A percentile compares a stretch with the other conserved stretches of the same genome.
These are phyloP conservation scores for Nephrotoma appendiculata DNA, from an alignment of 2,888 invertebrate species.

Conservation along the genomic window DNA sequence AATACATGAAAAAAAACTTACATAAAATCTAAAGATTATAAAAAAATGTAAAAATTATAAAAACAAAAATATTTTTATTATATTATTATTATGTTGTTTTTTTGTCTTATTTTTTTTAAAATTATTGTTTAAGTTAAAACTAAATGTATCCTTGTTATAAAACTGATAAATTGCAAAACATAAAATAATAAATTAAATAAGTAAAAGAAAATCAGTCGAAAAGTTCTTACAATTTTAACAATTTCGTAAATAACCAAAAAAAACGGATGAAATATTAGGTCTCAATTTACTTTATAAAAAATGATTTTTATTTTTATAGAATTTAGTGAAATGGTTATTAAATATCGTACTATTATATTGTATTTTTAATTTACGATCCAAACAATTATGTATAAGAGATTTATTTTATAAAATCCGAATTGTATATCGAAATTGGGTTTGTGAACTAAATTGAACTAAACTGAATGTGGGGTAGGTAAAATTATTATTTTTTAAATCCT, in stretches of 20 bases:
- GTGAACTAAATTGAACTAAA: neutral
- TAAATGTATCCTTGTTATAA: neutral
- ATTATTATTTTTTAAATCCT: neutral
- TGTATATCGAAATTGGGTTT: neutral
- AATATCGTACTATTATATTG: neutral
- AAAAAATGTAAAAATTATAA: neutral
- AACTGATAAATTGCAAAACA: neutral
- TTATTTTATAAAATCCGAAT: neutral
- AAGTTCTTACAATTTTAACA: neutral
- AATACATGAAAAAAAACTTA: neutral
- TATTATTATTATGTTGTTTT: conserved; percentile 1
- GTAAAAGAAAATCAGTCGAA: neutral
- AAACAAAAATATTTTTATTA: neutral
- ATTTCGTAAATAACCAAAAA: neutral
- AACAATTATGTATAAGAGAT: neutral
- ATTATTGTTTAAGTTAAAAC: neutral
- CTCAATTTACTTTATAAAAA: neutral
- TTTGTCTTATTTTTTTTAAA: neutral
- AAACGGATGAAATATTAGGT: neutral
- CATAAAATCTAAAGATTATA: neutral
- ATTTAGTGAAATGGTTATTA: neutral
- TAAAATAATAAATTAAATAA: neutral
- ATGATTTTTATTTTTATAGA: neutral
- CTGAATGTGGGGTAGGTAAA: neutral
- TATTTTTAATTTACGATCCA: neutral